These are phyloP conservation scores for Ara ararauna DNA, from an alignment of 2,797 vertebrate genomes.

Conservation along the genomic window DNA sequence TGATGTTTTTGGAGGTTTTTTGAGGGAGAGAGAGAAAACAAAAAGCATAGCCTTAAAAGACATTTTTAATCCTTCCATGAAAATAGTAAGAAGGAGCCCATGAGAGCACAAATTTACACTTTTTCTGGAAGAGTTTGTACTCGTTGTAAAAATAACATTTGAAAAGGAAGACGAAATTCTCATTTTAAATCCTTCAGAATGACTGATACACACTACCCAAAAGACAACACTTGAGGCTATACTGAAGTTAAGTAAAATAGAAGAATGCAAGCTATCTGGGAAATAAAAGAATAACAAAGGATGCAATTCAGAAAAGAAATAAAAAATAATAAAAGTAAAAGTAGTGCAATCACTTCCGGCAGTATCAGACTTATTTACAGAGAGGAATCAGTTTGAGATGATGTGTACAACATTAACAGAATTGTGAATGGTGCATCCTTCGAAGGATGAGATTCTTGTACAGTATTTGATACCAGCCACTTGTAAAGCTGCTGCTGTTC, in stretches of 20 bases:
- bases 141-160: neutral
- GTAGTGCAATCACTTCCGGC: neutral
- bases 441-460: no score
- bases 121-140: neutral
- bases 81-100: neutral
- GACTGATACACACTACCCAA: neutral
- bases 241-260: neutral
- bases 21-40: neutral
- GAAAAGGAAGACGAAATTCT: neutral
- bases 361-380: no score
- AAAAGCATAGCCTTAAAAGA: neutral
- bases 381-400: no score
- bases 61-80: neutral
- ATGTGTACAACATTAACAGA: no score
- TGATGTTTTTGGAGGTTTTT: neutral
- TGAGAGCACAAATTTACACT: neutral
- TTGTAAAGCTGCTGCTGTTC: no score
- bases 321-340: neutral
- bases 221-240: neutral
- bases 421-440: no score
- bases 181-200: neutral
- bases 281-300: neutral
- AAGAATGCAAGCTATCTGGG: neutral
- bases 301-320: neutral
- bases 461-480: no score